A percentile compares a stretch with the other conserved stretches of the same genome.
These are phyloP conservation scores for Aptenodytes patagonicus DNA, from an alignment of 2,113 vertebrate genomes.

Conservation along the genomic window DNA sequence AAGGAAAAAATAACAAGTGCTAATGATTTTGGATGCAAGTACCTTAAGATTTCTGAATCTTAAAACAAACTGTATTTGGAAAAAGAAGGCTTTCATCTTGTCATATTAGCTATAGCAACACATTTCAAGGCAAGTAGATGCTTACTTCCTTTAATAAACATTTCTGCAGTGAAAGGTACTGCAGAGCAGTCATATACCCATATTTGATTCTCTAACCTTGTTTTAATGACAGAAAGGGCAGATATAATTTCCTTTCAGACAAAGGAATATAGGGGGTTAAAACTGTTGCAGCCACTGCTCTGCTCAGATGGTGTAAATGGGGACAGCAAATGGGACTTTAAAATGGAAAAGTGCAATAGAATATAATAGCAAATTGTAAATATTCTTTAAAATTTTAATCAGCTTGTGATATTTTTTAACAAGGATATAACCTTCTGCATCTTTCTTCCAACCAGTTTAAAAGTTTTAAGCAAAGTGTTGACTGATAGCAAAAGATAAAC, in stretches of 20 bases:
- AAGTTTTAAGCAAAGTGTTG: background rate
- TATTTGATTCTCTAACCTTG: background rate
- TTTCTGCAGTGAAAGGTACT: background rate
- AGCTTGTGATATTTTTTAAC: background rate
- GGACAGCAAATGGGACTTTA: background rate
- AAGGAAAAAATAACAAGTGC: background rate
- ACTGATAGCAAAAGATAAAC: constrained; percentile 1
- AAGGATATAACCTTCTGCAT: background rate
- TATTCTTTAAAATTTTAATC: background rate
- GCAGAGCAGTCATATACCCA: background rate
- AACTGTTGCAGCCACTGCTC: background rate
- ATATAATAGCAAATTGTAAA: background rate
- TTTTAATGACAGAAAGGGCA: background rate
- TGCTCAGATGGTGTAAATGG: background rate
- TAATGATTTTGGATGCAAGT: background rate
- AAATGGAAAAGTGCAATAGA: background rate
- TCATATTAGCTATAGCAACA: background rate
- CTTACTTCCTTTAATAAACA: background rate
- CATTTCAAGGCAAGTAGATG: background rate
- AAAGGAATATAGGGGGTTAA: background rate
- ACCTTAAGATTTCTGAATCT: background rate
- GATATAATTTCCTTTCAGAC: background rate
- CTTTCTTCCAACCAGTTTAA: background rate
- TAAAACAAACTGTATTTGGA: background rate
- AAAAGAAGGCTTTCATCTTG: background rate